Percentiles rank a stretch among this genome's conserved stretches.
Evolutionary conservation across 2,113 vertebrate species (phyloP).

Genomic region (Odobenus rosmarus): DNA sequence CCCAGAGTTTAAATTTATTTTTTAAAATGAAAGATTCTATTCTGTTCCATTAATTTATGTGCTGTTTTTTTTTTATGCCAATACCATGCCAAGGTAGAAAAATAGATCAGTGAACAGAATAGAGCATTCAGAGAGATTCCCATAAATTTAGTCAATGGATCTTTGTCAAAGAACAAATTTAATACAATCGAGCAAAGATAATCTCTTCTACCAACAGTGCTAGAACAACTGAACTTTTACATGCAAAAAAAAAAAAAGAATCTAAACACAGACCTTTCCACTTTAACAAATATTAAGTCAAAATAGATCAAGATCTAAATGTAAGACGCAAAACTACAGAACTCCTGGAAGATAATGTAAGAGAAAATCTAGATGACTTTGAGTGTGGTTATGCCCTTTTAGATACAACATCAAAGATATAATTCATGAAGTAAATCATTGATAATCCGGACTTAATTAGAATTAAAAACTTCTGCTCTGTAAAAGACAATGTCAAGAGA

Average conservation of each 20-base stretch:
- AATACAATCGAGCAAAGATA: neutral
- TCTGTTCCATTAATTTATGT: neutral
- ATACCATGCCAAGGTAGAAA: neutral
- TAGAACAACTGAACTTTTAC: neutral
- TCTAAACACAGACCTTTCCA: neutral
- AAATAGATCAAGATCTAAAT: neutral
- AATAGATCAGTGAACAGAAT: neutral
- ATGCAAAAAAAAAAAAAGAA: neutral
- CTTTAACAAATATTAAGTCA: neutral
- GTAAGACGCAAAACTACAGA: neutral
- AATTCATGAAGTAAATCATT: neutral
- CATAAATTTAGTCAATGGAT: neutral
- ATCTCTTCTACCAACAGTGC: neutral
- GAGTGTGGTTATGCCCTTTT: neutral
- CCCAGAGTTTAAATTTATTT: neutral
- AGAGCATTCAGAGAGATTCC: neutral
- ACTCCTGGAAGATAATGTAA: neutral
- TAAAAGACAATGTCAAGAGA: neutral
- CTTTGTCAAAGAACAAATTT: neutral
- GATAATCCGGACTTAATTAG: neutral
- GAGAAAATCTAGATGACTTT: neutral
- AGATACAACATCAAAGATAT: neutral
- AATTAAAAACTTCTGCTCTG: neutral
- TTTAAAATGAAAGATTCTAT: neutral
- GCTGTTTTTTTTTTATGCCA: neutral